Conservation (phyloP, 2,888 invertebrate species). For the Horisme vitalbata region DNA sequence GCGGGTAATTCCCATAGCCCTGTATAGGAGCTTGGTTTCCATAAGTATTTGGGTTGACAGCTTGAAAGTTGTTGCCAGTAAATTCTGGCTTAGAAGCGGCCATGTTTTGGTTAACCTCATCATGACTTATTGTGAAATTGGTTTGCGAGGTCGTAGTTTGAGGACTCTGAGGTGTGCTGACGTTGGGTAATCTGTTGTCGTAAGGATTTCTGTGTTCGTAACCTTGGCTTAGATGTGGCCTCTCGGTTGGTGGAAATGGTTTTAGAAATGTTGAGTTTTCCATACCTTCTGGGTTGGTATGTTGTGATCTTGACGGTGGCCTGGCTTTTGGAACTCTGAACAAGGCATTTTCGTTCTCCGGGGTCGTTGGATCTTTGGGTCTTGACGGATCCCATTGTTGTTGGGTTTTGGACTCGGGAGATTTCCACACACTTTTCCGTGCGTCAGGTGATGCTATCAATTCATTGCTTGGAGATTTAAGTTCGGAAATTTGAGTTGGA, state of each 20-base stretch:
- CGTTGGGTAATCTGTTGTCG: slow-evolving; percentile 56
- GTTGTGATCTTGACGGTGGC: slow-evolving; percentile 84
- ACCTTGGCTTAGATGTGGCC: slow-evolving; percentile 64
- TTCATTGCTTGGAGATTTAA: slow-evolving; percentile 69
- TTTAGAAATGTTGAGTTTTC: slow-evolving; percentile 84
- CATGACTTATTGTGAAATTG: slow-evolving; percentile 73
- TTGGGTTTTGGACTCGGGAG: slow-evolving; percentile 66
- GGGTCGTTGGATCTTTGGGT: slow-evolving; percentile 59
- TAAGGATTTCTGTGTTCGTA: slow-evolving; percentile 75
- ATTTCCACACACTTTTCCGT: slow-evolving; percentile 74
- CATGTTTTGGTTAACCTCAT: slow-evolving; percentile 60
- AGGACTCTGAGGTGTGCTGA: slow-evolving; percentile 49
- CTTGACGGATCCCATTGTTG: slow-evolving; percentile 66
- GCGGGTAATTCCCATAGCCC: slow-evolving; percentile 75
- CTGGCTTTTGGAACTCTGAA: slow-evolving; percentile 86
- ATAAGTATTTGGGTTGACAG: slow-evolving; percentile 66
- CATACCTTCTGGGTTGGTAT: slow-evolving; percentile 71
- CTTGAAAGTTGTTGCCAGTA: slow-evolving; percentile 67
- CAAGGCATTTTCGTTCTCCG: slow-evolving; percentile 78
- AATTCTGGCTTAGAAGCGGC: slow-evolving; percentile 64
- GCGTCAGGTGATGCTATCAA: slow-evolving; percentile 52
- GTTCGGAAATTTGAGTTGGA: slow-evolving; percentile 62
- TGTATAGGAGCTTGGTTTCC: slow-evolving; percentile 69
- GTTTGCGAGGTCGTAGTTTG: slow-evolving; percentile 58
- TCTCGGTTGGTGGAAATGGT: slow-evolving; percentile 84